Evolutionary conservation across 2,797 vertebrate genomes (phyloP), one percentile per base, ranked within the genome.

Genomic region (Potorous gilbertii): DNA sequence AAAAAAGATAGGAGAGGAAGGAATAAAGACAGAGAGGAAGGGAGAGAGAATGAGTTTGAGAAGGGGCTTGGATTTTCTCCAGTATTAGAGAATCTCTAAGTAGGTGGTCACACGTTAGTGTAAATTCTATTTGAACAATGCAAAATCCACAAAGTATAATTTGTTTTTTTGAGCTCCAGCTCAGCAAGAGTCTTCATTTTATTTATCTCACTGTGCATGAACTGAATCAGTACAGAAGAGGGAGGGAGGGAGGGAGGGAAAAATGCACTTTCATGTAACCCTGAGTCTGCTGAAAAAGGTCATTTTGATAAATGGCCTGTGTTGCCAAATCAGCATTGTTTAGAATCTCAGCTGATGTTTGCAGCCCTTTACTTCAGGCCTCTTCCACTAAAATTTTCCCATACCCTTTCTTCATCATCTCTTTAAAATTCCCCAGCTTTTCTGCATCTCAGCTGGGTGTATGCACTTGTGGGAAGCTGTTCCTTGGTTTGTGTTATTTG

Each of bases 261-360:
- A 92, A 90, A 56, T 55, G 54, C 14, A 55, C 55, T 81, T 66
- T n/a, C 59, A 3, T 81, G 57, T 29, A 93, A 57, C 50, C 55
- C 90, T 92, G 55, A 92, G 28, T 55, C 54, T 46, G 91, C 90
- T 59, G 1, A 54, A 55, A 55, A 87, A 94, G 54, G 50, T 95
- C 55, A 93, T 56, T 92, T 95, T 62, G 50, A 94, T 95, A 91
- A 92, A 59, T 93, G 91, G 66, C 90, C 81, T 92, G 89, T 93
- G 55, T 91, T 92, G 28, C 90, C 40, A 95, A 95, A 94, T 95
- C 54, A 93, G 40, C 34, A 55, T 95, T 96, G 87, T 46, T 93
- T 94, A 95, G 55, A 92, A 90, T 89, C 29, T 0, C 93, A 95
- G 46, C 21, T 81, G 21, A 46, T 81, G 21, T 81, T 46, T 81